phyloP scores from a whole-genome alignment of 1,140 invertebrate genomes.

The Phocides pigmalion region DNA sequence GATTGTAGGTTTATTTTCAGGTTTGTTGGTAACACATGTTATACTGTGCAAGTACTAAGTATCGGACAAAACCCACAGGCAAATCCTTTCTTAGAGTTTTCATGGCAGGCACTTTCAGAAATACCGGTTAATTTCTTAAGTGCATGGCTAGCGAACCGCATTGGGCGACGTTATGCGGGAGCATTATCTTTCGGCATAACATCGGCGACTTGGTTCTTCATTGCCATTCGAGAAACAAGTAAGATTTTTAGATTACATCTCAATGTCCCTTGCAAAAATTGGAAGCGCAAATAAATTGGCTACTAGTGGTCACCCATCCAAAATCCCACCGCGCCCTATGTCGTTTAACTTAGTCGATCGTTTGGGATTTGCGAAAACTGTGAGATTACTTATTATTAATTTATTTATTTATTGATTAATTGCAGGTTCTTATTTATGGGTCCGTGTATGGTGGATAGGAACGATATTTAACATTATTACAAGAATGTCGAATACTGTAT shows the following conservation, averaged over 20 bases:
- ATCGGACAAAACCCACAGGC: constrained; percentile 85
- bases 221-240: constrained; percentile 69
- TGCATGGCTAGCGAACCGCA: constrained; percentile 72
- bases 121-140: constrained; percentile 83
- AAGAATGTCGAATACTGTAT: constrained; percentile 86
- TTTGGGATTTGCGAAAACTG: no score
- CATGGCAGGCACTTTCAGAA: constrained; percentile 86
- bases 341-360: no score
- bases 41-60: constrained; percentile 86
- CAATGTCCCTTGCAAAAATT: no score
- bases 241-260: constrained; percentile 2
- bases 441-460: constrained; percentile 60
- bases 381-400: no score
- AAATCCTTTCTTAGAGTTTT: constrained; percentile 89
- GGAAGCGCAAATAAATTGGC: no score
- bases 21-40: constrained; percentile 85
- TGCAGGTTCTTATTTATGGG: constrained; percentile 55
- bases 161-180: constrained; percentile 84
- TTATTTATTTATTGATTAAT: constrained; percentile 28
- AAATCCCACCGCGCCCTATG: no score
- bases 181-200: constrained; percentile 71
- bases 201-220: constrained; percentile 74
- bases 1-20: constrained; percentile 70
- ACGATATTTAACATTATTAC: constrained; percentile 83
- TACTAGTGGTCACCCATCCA: no score